Evolutionary conservation across 2,888 invertebrate species (phyloP), one percentile per base, ranked within the genome.

Genomic region (Zele albiditarsus): DNA sequence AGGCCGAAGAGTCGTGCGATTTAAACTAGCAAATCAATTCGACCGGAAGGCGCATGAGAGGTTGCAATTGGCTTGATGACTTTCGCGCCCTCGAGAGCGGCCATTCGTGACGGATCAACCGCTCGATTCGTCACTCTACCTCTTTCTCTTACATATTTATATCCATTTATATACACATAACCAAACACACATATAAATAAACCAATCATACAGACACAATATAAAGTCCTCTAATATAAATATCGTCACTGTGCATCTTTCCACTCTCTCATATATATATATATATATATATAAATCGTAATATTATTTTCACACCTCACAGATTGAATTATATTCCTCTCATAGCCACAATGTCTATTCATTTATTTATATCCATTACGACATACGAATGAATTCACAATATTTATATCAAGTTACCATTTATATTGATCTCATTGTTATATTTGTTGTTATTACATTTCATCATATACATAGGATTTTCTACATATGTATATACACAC

Each of bases 71-170:
- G 38, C 58, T 75, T 72, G 62, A 75, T 72, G 53, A 75, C 71
- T 86, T 86, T 86, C 86, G 85, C 88, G 84, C 87, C 87, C 83
- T 73, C 79, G 78, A 79, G 60, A 79, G 80, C 85, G 83, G 70
- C 80, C 84, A 84, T 81, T 88, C 89, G 86, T 78, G 78, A 84
- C 76, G 80, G 81, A 88, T 89, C 84, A 87, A 80, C 73, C 77
- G 75, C 74, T 74, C 85, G 85, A 87, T 87, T 85, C 84, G 85
- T 88, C 86, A 86, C 82, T 82, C 75, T 71, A 58, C 77, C 72
- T 67, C 71, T 28, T 20, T 63, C 49, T 66, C 53, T 12, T 63
- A 49, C 49, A 28, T 27, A n/a, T 49, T 46, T 49, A 49, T 14
- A 65, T 42, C 20, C n/a, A n/a, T 10, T 23, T 31, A 42, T 12